Evolutionary conservation across 2,797 vertebrate genomes (phyloP).

Genomic region (Micrastur ruficollis): DNA sequence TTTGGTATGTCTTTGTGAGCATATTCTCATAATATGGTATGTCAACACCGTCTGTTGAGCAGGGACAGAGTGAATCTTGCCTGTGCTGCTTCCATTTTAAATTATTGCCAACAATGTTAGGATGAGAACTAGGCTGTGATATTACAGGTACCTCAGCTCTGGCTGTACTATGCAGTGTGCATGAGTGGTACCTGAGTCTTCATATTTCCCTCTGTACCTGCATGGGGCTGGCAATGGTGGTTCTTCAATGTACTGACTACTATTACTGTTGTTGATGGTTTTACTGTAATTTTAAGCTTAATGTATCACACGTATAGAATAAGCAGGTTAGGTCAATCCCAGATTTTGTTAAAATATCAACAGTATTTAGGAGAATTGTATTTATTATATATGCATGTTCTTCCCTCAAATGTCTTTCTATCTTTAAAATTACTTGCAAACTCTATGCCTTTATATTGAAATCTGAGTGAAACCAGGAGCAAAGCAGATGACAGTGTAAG

Average conservation of each 20-base stretch:
- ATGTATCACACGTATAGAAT: too few relatives aligned
- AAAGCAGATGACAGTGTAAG: background rate
- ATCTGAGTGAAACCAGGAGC: background rate
- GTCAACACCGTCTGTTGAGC: background rate
- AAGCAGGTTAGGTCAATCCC: background rate
- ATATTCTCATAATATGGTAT: background rate
- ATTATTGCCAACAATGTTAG: background rate
- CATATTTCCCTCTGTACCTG: accelerated
- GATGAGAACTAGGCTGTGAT: accelerated
- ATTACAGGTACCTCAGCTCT: background rate
- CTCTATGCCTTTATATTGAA: background rate
- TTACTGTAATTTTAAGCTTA: background rate
- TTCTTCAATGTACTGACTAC: background rate
- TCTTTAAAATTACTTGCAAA: background rate
- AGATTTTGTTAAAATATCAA: background rate
- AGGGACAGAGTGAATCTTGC: background rate
- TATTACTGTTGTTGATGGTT: background rate
- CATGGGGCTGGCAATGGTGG: background rate
- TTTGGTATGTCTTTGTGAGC: background rate
- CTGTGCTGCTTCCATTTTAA: background rate
- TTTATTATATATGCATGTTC: background rate
- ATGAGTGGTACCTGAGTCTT: too few relatives aligned
- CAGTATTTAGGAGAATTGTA: background rate
- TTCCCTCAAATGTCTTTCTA: background rate
- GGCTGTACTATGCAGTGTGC: accelerated